Evolutionary conservation across 2,113 vertebrate species (phyloP).

Genomic region (Equus quagga): DNA sequence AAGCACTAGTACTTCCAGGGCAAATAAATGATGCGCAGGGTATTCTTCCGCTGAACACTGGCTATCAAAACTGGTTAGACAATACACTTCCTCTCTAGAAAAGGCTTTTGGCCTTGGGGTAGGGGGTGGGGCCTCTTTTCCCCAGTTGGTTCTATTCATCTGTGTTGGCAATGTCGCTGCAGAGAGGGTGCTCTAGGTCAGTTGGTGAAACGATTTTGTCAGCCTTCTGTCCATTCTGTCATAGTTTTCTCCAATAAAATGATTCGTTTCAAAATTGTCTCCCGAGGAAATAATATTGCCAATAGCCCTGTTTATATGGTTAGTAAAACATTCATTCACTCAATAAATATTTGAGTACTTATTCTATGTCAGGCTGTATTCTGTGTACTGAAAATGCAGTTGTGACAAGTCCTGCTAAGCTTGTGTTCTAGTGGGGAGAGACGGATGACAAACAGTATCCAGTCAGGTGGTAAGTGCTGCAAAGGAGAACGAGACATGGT

Average conservation of each 20-base stretch:
- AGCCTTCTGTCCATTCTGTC: slow-evolving; percentile 26
- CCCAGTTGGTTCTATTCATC: background rate
- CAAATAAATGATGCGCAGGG: background rate
- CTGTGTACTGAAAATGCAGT: background rate
- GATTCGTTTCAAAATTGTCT: slow-evolving; percentile 29
- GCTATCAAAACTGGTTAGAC: background rate
- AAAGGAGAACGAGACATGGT: background rate
- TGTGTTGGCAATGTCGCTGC: background rate
- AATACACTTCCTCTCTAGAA: background rate
- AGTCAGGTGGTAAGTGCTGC: background rate
- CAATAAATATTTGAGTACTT: background rate
- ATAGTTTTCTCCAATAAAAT: slow-evolving; percentile 42
- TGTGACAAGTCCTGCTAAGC: background rate
- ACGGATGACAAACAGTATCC: background rate
- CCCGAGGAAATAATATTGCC: slow-evolving; percentile 19
- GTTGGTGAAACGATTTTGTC: background rate
- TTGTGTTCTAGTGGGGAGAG: background rate
- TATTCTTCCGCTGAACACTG: background rate
- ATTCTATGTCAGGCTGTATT: background rate
- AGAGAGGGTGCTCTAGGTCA: background rate
- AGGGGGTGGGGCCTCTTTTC: background rate
- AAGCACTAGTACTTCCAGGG: background rate
- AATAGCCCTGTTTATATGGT: background rate
- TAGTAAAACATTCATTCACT: slow-evolving; percentile 22
- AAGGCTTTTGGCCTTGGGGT: background rate